phyloP scores from a whole-genome alignment of 64 coral and sea anemone genomes.

The Actinia tenebrosa region DNA sequence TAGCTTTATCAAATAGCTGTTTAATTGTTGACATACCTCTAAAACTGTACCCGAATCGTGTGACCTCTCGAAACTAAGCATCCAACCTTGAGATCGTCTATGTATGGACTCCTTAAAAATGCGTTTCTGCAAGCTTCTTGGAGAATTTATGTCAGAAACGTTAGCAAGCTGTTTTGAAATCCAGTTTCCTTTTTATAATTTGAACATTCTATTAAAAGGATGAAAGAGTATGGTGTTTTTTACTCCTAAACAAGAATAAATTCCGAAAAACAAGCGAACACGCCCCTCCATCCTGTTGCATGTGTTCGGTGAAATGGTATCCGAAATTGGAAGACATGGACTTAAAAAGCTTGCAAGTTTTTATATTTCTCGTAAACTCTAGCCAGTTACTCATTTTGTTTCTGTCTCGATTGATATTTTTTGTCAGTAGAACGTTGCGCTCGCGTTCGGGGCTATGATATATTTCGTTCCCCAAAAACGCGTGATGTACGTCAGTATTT shows the following conservation, averaged over 20 bases:
- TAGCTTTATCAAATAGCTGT: background rate
- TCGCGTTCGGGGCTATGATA: no score
- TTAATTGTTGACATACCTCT: background rate
- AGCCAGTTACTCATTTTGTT: no score
- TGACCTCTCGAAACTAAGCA: slow-evolving; percentile 10
- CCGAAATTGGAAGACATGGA: no score
- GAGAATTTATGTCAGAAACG: background rate
- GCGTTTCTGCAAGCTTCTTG: background rate
- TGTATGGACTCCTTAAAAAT: background rate
- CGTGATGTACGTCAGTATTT: no score
- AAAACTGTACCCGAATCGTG: background rate
- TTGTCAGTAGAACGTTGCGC: no score
- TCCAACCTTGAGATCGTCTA: background rate
- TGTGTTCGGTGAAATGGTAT: background rate
- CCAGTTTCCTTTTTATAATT: background rate
- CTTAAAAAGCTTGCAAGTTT: no score
- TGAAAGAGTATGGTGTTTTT: no score
- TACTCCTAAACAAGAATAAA: background rate
- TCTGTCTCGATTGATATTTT: no score
- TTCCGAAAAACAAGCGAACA: background rate
- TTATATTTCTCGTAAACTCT: no score
- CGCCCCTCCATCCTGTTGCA: background rate
- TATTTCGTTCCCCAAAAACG: no score
- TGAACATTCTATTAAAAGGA: background rate
- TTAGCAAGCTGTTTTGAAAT: background rate